Percentiles rank a stretch among this genome's conserved stretches.
phyloP scores from a whole-genome alignment of 1,140 invertebrate species.

The Zaprionus lachaisei region DNA sequence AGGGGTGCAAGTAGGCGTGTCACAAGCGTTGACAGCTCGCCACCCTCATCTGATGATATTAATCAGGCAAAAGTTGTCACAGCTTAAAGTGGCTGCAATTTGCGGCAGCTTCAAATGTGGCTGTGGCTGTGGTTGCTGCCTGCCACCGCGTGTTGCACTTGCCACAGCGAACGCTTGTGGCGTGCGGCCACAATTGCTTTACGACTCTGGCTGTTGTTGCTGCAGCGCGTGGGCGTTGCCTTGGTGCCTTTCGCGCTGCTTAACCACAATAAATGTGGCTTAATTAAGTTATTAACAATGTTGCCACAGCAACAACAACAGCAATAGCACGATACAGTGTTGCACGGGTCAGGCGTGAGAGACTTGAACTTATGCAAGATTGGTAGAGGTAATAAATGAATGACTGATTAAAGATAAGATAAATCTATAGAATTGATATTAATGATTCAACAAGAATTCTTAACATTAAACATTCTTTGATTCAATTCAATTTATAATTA shows the following conservation, averaged over 20 bases:
- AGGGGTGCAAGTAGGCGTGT: background rate
- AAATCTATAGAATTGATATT: background rate
- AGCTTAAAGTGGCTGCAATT: background rate
- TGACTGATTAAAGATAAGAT: background rate
- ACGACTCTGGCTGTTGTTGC: constrained; percentile 18
- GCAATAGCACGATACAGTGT: constrained; percentile 2
- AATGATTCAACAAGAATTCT: background rate
- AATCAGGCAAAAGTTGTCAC: constrained; percentile 60
- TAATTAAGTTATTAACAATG: constrained; percentile 77
- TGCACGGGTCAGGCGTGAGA: constrained; percentile 23
- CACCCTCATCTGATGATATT: constrained; percentile 60
- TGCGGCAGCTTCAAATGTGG: constrained; percentile 58
- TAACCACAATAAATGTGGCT: constrained; percentile 57
- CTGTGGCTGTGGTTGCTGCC: background rate
- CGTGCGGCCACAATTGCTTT: constrained; percentile 48
- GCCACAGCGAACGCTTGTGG: constrained; percentile 43
- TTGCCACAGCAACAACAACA: constrained; percentile 17
- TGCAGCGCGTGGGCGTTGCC: constrained; percentile 68
- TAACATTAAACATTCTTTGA: too few species aligned
- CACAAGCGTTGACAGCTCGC: constrained; percentile 4
- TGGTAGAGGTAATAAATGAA: background rate
- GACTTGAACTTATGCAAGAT: background rate
- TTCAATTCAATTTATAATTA: too few species aligned
- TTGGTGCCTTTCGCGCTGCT: constrained; percentile 52
- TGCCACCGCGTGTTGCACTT: constrained; percentile 47